Base-by-base conservation (phyloP, 2,888 invertebrate species). In the Anthophora plumipes region DNA sequence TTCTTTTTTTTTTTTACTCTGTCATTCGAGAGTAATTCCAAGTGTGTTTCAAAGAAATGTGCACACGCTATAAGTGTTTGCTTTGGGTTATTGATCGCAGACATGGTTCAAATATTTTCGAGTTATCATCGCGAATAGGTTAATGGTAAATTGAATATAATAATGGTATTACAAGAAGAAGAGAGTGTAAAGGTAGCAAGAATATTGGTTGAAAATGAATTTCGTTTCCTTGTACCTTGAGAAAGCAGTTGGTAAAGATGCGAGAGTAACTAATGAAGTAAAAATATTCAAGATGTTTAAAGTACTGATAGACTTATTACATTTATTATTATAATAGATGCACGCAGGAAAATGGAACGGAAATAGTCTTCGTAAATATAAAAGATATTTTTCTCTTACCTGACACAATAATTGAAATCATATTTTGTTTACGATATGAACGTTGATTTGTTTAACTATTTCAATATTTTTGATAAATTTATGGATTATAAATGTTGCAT, bases 331-430 rank as follows among this genome's bases (percentile, higher is more conserved):
- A 0, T n/a, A 5, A n/a, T 57, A 11, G 17, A 14, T 17, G 41
- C 8, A 8, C 14, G 41, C 41, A 17, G 0, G 14, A 8, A 7
- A 41, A 14, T 22, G 60, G 41, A 14, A 41, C 22, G 8, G 17
- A 17, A 48, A 1, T 7, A 14, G 50, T 20, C 22, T 14, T 43
- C 6, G 7, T 14, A 0, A 7, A 4, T 4, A 43, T 9, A 8
- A 12, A 64, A 5, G 55, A 17, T 5, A 37, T 14, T 50, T 3
- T 48, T n/a, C 31, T 31, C 64, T 64, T 64, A 64, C 64, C 64
- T 64, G 64, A 3, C 50, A 64, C 64, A 64, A 14, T 37, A 50
- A 37, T 43, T 12, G 2, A 31, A 6, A 57, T 11, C 57, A 14
- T 6, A 22, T 1, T 14, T 17, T 1, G 8, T 14, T 54, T 8